phyloP scores from a whole-genome alignment of 1,140 invertebrate genomes.

The Charaxes varanes region DNA sequence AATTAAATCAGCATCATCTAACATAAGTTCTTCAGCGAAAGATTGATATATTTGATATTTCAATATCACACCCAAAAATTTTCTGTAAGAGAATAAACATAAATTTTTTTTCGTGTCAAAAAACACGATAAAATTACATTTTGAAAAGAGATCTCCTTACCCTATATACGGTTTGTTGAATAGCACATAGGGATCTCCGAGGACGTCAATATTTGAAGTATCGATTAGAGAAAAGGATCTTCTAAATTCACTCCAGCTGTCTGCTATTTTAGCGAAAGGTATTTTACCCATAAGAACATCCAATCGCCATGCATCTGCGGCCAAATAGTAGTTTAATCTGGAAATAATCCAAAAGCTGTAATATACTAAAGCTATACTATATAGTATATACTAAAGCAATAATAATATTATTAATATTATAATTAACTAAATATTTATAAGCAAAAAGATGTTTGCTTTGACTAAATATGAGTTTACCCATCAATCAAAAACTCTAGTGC shows the following conservation, averaged over 20 bases:
- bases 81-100: conserved; percentile 34
- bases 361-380: conserved; percentile 2
- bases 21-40: conserved; percentile 58
- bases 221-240: conserved; percentile 61
- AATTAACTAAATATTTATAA: too few species aligned
- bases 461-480: too few species aligned
- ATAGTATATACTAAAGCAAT: background rate
- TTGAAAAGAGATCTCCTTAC: conserved; percentile 32
- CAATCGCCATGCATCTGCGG: conserved; percentile 76
- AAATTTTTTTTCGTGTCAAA: background rate
- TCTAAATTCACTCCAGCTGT: conserved; percentile 70
- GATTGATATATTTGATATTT: conserved; percentile 67
- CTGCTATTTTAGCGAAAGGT: conserved; percentile 53
- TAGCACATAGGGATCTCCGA: conserved; percentile 73
- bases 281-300: conserved; percentile 68
- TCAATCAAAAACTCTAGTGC: too few species aligned
- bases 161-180: conserved; percentile 76
- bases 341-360: conserved; percentile 19
- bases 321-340: conserved; percentile 76
- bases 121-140: too few species aligned
- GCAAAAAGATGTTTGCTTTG: too few species aligned
- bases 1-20: conserved; percentile 53
- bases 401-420: background rate
- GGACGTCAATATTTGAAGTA: conserved; percentile 63
- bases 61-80: conserved; percentile 59